Percentiles rank a stretch among this genome's conserved stretches.
These are phyloP conservation scores for Dipus sagitta DNA, from an alignment of 2,797 vertebrate genomes.

Conservation along the genomic window DNA sequence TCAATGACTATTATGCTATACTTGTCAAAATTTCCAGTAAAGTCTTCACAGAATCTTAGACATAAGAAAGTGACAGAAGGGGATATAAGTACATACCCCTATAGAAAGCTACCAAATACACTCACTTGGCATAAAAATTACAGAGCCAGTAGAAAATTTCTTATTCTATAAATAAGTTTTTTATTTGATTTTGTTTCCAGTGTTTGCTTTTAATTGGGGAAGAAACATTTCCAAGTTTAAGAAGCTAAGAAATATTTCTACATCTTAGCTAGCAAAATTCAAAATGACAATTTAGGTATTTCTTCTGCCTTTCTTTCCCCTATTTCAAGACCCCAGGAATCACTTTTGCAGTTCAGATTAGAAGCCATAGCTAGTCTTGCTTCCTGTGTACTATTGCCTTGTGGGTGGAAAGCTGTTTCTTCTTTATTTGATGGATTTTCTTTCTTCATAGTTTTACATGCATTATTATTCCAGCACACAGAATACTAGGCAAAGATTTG, in stretches of 20 bases:
- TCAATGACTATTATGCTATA: background rate
- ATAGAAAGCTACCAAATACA: slow-evolving; percentile 16
- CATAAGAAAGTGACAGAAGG: background rate
- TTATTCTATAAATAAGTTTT: slow-evolving; percentile 12
- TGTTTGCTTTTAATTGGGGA: slow-evolving; percentile 66
- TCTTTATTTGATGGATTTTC: slow-evolving; percentile 60
- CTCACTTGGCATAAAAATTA: slow-evolving; percentile 29
- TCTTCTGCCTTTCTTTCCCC: background rate
- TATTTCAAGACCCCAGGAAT: slow-evolving; percentile 63
- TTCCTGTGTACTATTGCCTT: slow-evolving; percentile 46
- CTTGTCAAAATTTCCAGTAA: slow-evolving; percentile 32
- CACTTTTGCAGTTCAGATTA: slow-evolving; percentile 49
- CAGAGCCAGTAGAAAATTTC: slow-evolving; percentile 29
- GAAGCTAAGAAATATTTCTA: slow-evolving; percentile 8
- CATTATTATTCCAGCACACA: slow-evolving; percentile 62
- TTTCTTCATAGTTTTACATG: slow-evolving; percentile 16
- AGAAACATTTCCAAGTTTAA: slow-evolving; percentile 33
- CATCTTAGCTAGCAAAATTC: slow-evolving; percentile 46
- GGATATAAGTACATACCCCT: background rate
- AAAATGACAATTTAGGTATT: background rate
- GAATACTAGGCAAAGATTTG: slow-evolving; percentile 58
- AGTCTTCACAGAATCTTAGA: background rate
- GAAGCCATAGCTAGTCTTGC: slow-evolving; percentile 43
- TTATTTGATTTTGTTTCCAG: background rate
- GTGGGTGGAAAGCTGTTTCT: background rate